Percentiles rank a stretch among this genome's conserved stretches.
These are phyloP conservation scores for Procambarus virginalis DNA, from an alignment of 1,140 invertebrate genomes.

Conservation along the genomic window DNA sequence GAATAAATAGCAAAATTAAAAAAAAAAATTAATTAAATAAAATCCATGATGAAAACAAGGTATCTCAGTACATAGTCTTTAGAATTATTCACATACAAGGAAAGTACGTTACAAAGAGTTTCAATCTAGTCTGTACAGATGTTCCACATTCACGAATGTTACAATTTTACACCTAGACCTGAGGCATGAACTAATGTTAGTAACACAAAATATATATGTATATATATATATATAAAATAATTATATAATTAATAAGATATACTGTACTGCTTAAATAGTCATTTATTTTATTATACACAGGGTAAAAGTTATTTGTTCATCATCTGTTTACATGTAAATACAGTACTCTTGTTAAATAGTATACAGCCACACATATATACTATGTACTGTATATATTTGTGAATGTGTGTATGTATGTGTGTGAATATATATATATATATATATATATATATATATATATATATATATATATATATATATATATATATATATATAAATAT, in stretches of 20 bases:
- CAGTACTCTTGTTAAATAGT: constrained; percentile 34
- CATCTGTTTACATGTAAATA: constrained; percentile 57
- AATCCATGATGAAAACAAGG: constrained; percentile 30
- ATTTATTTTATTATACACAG: constrained; percentile 60
- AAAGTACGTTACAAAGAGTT: constrained; percentile 50
- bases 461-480: no score
- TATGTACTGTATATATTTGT: no score
- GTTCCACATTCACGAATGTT: constrained; percentile 35
- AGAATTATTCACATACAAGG: constrained; percentile 33
- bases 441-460: no score
- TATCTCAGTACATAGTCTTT: background rate
- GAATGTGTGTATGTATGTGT: no score
- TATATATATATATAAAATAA: constrained; percentile 52
- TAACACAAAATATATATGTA: constrained; percentile 56
- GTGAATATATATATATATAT: no score
- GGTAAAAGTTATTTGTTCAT: constrained; percentile 52
- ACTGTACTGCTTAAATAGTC: constrained; percentile 60
- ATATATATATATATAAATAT: no score
- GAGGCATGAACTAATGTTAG: constrained; percentile 53
- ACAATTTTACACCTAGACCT: constrained; percentile 46
- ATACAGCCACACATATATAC: constrained; percentile 32
- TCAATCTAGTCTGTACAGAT: constrained; percentile 57
- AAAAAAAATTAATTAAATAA: background rate
- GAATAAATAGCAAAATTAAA: constrained; percentile 18
- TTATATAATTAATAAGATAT: constrained; percentile 49